These are phyloP conservation scores for Pogonognathellus flavescens DNA, from an alignment of 1,140 invertebrate species.

Conservation along the genomic window DNA sequence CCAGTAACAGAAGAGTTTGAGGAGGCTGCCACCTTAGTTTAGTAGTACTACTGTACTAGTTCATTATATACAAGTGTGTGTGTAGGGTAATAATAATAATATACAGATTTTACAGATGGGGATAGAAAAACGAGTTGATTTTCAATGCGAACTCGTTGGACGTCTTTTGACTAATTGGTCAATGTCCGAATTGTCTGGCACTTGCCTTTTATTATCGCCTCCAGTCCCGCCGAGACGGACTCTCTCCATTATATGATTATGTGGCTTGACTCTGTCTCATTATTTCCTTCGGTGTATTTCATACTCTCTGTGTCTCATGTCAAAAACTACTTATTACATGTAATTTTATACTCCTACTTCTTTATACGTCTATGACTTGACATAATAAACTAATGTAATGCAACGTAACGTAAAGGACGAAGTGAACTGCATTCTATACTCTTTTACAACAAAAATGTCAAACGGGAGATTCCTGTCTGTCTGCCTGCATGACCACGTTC, in stretches of 20 bases:
- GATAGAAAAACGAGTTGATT: constrained; percentile 28
- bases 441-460: background rate
- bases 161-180: constrained; percentile 54
- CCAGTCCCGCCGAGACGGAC: constrained; percentile 14
- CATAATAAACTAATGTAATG: constrained; percentile 4
- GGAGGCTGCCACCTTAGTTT: no score
- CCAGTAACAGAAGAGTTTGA: background rate
- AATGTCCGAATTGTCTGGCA: constrained; percentile 54
- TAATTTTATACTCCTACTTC: constrained; percentile 49
- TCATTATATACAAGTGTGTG: no score
- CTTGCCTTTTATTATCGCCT: constrained; percentile 53
- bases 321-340: constrained; percentile 50
- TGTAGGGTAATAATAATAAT: no score
- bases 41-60: no score
- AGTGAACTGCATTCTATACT: background rate
- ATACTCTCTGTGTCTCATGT: constrained; percentile 24
- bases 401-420: background rate
- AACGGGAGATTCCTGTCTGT: background rate
- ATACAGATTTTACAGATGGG: background rate
- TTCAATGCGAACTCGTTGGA: constrained; percentile 47
- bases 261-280: constrained; percentile 14
- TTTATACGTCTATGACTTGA: background rate
- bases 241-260: background rate
- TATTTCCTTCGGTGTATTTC: constrained; percentile 26
- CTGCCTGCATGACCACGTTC: no score